Conservation (phyloP, 2,113 vertebrate genomes). For the Etheostoma spectabile region DNA sequence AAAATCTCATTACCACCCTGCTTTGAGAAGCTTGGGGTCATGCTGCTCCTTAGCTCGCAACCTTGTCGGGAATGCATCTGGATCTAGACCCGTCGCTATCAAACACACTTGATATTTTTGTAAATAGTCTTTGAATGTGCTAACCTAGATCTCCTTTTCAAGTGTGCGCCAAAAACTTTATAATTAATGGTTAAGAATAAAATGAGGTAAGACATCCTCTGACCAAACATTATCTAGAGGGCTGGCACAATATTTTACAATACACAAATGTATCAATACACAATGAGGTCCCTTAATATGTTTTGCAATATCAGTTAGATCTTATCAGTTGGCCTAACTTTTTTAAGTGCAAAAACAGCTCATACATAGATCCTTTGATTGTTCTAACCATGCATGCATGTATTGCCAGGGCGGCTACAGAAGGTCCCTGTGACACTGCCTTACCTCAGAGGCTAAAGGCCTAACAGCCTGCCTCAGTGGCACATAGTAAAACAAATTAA, state of each 20-base stretch:
- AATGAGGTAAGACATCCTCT: background rate
- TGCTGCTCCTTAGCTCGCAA: background rate
- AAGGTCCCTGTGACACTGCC: slow-evolving; percentile 43
- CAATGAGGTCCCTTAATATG: background rate
- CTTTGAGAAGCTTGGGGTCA: background rate
- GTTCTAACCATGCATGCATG: background rate
- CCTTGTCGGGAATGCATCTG: too few species aligned
- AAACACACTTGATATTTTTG: background rate
- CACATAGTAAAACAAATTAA: slow-evolving; percentile 85
- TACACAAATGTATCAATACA: background rate
- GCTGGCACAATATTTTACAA: background rate
- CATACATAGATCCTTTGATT: background rate
- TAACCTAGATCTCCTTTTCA: background rate
- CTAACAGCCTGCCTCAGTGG: slow-evolving; percentile 78
- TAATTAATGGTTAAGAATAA: background rate
- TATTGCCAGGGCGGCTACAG: slow-evolving; percentile 12
- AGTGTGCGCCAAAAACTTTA: background rate
- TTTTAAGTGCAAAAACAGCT: background rate
- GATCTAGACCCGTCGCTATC: too few species aligned
- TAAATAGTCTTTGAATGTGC: background rate
- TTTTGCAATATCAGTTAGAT: background rate
- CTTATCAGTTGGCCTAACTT: background rate
- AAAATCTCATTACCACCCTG: slow-evolving; percentile 10
- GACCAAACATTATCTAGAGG: background rate
- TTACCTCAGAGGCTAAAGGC: slow-evolving; percentile 70